Percentiles rank a stretch among this genome's conserved stretches.
phyloP scores from a whole-genome alignment of 2,888 invertebrate genomes.

The Acanthosepion pharaonis region DNA sequence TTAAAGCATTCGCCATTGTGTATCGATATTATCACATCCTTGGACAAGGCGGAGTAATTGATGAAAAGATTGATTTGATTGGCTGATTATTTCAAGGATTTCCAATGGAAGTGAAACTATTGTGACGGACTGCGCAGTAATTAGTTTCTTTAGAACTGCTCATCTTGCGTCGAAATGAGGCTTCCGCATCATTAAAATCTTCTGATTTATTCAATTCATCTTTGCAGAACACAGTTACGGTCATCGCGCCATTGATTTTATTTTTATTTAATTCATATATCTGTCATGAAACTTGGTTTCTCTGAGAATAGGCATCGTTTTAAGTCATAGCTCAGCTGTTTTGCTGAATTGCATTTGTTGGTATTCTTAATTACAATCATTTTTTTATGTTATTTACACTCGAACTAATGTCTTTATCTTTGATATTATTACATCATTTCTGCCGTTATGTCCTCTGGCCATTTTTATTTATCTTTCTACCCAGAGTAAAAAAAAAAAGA shows the following conservation, averaged over 20 bases:
- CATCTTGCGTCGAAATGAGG: neutral
- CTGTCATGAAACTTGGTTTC: neutral
- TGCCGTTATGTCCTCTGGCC: no score
- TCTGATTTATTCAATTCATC: neutral
- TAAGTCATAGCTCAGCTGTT: no score
- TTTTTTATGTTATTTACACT: no score
- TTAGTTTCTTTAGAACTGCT: neutral
- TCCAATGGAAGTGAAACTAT: neutral
- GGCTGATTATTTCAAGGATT: neutral
- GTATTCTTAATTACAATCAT: no score
- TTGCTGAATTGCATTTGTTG: no score
- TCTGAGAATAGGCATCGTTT: neutral
- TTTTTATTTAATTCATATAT: neutral
- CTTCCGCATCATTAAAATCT: neutral
- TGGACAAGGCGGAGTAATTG: neutral
- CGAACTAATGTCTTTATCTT: no score
- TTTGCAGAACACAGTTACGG: neutral
- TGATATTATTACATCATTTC: no score
- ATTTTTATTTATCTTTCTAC: no score
- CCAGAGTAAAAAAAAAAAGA: no score
- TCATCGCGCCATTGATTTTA: neutral
- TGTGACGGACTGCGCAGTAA: neutral
- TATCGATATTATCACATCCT: neutral
- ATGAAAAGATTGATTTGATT: neutral
- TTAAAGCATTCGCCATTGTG: neutral